Conservation (phyloP, 1,140 invertebrate species). For the Diabrotica virgifera region DNA sequence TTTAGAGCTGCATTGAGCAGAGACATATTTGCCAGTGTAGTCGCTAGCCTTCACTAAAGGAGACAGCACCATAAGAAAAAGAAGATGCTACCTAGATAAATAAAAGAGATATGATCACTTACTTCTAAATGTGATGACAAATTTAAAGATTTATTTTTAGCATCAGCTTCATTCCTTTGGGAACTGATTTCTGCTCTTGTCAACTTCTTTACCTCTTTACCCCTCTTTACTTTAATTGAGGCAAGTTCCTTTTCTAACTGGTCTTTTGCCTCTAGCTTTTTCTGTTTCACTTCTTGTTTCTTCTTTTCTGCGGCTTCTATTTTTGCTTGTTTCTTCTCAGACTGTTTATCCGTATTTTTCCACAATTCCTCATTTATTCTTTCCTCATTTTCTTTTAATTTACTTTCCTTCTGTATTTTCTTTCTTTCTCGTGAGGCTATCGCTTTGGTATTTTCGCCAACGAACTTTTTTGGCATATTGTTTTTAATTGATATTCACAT, state of each 20-base stretch:
- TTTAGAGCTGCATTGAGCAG: too few species aligned
- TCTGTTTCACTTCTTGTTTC: background rate
- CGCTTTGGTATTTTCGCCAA: constrained; percentile 84
- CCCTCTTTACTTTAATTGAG: too few species aligned
- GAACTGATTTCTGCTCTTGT: too few species aligned
- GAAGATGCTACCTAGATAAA: too few species aligned
- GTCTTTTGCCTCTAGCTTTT: background rate
- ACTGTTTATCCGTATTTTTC: background rate
- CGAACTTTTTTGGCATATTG: constrained; percentile 79
- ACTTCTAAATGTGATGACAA: too few species aligned
- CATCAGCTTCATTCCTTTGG: too few species aligned
- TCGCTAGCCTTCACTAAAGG: too few species aligned
- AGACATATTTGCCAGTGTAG: too few species aligned
- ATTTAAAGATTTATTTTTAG: too few species aligned
- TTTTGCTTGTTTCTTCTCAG: background rate
- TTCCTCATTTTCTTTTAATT: background rate
- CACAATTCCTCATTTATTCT: background rate
- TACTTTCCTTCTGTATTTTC: constrained; percentile 51
- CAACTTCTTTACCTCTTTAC: too few species aligned
- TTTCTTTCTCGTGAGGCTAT: constrained; percentile 81
- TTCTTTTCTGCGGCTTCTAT: background rate
- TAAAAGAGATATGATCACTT: too few species aligned
- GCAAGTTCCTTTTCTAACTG: background rate
- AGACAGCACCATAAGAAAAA: too few species aligned
- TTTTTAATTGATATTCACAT: background rate